Conservation (phyloP, 2,113 vertebrate genomes). For the Siphamia tubifer region DNA sequence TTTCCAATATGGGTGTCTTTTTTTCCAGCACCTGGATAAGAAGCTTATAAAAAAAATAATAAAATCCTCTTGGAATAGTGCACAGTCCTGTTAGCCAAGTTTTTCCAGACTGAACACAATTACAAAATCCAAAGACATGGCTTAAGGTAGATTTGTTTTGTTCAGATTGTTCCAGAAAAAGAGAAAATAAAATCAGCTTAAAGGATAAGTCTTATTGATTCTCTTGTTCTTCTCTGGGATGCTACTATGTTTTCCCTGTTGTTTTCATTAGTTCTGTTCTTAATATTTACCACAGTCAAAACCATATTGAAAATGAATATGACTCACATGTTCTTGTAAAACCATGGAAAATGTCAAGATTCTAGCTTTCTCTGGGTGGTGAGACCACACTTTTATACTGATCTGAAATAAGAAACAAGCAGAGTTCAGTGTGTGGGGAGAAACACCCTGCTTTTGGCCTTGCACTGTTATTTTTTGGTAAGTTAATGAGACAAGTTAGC, state of each 20-base stretch:
- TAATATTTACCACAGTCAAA: slow-evolving; percentile 45
- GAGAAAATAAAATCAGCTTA: slow-evolving; percentile 22
- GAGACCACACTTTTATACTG: slow-evolving; percentile 44
- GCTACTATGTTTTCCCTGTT: slow-evolving; percentile 33
- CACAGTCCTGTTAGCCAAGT: slow-evolving; percentile 4
- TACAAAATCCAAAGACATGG: slow-evolving; percentile 27
- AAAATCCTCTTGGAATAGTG: slow-evolving; percentile 16
- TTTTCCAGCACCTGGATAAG: slow-evolving; percentile 37
- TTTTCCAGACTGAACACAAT: slow-evolving; percentile 13
- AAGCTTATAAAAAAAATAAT: slow-evolving; percentile 39
- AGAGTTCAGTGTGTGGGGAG: slow-evolving; percentile 43
- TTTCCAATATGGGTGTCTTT: slow-evolving; percentile 16
- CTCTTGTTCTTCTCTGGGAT: slow-evolving; percentile 8
- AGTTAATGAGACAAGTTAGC: slow-evolving; percentile 50
- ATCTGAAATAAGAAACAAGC: slow-evolving; percentile 44
- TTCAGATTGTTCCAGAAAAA: slow-evolving; percentile 33
- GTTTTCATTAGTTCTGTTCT: slow-evolving; percentile 48
- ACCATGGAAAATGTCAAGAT: slow-evolving; percentile 47
- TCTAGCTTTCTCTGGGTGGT: slow-evolving; percentile 8
- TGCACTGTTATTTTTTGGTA: slow-evolving; percentile 58
- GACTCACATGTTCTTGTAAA: slow-evolving; percentile 53
- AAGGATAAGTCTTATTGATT: slow-evolving; percentile 40
- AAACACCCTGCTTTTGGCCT: slow-evolving; percentile 54
- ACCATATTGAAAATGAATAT: slow-evolving; percentile 42
- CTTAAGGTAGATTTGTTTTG: slow-evolving; percentile 48